Evolutionary conservation across 2,113 vertebrate species (phyloP), one percentile per base, ranked within the genome.

Genomic region (Cariama cristata): DNA sequence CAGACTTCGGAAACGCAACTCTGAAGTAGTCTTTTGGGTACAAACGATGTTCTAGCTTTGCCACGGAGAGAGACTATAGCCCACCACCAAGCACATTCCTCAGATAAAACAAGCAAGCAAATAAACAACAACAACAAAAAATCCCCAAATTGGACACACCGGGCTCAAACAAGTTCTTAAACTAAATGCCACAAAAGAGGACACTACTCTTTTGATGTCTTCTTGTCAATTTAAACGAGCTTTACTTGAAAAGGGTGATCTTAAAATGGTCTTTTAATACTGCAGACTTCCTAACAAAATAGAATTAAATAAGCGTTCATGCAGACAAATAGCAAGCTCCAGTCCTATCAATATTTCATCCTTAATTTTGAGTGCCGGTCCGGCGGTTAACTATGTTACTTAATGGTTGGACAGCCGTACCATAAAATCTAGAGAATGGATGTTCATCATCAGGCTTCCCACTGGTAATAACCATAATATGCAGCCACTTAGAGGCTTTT

Each of bases 331-430:
- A 42, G 50, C 11, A 44, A 55, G 50, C 13, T 80, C 67, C 50
- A 42, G 24, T n/a, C 40, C 71, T 69, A 27, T 16, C 53, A 49
- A 75, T 60, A 81, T 45, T 81, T 81, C 22, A 92, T 58, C 28
- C 45, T 55, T 80, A 28, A 80, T 38, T 88, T 69, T 66, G 30
- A 88, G 32, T 6, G 38, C 35, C 38, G 1, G 1, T 28, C 38
- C 38, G 45, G 40, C 8, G 1, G 44, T 77, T 60, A 72, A 60
- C 56, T 35, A 12, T 1, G 6, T 55, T 66, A 66, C 32, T 77
- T 42, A 66, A 71, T 3, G 24, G 40, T 3, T 55, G 42, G 66
- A 55, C 0, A 2, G 64, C 42, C 0, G 0, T 14, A 87, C 82
- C 19, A 19, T 6, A 59, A 83, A 79, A 73, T 44, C 13, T 33